Evolutionary conservation across 1,140 invertebrate genomes (phyloP).

Genomic region (Rhynchophorus ferrugineus): DNA sequence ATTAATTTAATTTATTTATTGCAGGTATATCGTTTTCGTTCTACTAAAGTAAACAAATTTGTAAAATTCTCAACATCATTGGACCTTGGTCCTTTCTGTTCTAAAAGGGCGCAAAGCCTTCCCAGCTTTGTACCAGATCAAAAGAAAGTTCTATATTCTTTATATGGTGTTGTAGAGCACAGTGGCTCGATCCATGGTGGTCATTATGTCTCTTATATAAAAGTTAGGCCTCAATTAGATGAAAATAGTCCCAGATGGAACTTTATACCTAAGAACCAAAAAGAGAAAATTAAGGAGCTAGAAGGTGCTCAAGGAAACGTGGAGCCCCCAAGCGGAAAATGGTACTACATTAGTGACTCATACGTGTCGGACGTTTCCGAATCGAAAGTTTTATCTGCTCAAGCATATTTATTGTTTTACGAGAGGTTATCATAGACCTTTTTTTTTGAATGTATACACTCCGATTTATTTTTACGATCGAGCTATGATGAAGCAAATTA

Average conservation of each 20-base stretch:
- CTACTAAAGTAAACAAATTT: slow-evolving; percentile 71
- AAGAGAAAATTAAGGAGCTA: slow-evolving; percentile 37
- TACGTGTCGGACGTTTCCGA: slow-evolving; percentile 73
- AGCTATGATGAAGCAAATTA: too few relatives aligned
- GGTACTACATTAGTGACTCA: slow-evolving; percentile 92
- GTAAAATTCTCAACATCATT: slow-evolving; percentile 83
- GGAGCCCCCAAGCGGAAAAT: slow-evolving; percentile 63
- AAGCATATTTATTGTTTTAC: slow-evolving; percentile 98
- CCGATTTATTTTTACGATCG: too few relatives aligned
- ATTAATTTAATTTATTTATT: slow-evolving; percentile 8
- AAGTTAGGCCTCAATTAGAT: slow-evolving; percentile 55
- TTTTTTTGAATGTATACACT: too few relatives aligned
- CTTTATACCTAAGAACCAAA: slow-evolving; percentile 55
- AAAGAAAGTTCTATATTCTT: slow-evolving; percentile 70
- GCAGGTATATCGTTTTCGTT: slow-evolving; percentile 34
- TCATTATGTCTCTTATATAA: slow-evolving; percentile 94
- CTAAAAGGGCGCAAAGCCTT: slow-evolving; percentile 61
- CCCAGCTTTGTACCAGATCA: slow-evolving; percentile 56
- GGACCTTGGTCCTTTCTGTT: slow-evolving; percentile 87
- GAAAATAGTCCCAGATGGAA: slow-evolving; percentile 56
- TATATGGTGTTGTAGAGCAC: slow-evolving; percentile 94
- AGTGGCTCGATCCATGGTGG: slow-evolving; percentile 82
- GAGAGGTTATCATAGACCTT: slow-evolving; percentile 67
- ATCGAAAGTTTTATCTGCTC: slow-evolving; percentile 69
- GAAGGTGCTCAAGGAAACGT: slow-evolving; percentile 35